Conservation (phyloP, 2,888 invertebrate genomes). For the Drosophila tripunctata region DNA sequence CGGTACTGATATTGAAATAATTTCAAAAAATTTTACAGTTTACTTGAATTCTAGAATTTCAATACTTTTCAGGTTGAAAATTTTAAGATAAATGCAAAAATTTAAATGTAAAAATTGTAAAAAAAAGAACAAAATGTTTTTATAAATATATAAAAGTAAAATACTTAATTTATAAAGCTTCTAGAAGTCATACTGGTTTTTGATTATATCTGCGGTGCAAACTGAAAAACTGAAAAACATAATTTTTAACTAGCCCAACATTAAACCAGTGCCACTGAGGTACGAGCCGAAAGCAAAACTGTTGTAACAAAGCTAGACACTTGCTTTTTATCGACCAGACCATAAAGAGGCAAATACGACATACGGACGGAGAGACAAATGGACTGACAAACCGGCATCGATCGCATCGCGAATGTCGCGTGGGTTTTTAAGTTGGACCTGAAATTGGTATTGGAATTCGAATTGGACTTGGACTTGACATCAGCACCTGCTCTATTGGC, state of each 20-base stretch:
- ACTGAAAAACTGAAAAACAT: too few relatives aligned
- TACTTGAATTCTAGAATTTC: too few relatives aligned
- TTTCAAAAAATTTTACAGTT: too few relatives aligned
- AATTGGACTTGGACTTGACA: conserved; percentile 51
- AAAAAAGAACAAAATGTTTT: too few relatives aligned
- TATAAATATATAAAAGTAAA: too few relatives aligned
- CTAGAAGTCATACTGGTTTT: too few relatives aligned
- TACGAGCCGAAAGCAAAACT: conserved; percentile 24
- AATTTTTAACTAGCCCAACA: background rate
- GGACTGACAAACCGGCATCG: conserved; percentile 7
- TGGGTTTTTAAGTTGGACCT: conserved; percentile 53
- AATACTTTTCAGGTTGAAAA: too few relatives aligned
- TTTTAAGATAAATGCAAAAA: too few relatives aligned
- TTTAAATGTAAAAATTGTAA: too few relatives aligned
- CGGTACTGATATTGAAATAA: too few relatives aligned
- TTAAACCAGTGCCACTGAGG: conserved; percentile 36
- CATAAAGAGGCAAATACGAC: conserved; percentile 22
- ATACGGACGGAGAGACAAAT: background rate
- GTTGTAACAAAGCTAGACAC: background rate
- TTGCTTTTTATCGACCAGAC: conserved; percentile 12
- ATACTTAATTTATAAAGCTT: too few relatives aligned
- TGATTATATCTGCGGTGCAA: too few relatives aligned
- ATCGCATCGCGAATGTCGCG: conserved; percentile 32
- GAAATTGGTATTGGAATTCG: conserved; percentile 17
- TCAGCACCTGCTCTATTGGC: conserved; percentile 32